Percentiles rank a stretch among this genome's conserved stretches.
These are phyloP conservation scores for Ochropacha duplaris DNA, from an alignment of 2,888 invertebrate genomes.

Conservation along the genomic window DNA sequence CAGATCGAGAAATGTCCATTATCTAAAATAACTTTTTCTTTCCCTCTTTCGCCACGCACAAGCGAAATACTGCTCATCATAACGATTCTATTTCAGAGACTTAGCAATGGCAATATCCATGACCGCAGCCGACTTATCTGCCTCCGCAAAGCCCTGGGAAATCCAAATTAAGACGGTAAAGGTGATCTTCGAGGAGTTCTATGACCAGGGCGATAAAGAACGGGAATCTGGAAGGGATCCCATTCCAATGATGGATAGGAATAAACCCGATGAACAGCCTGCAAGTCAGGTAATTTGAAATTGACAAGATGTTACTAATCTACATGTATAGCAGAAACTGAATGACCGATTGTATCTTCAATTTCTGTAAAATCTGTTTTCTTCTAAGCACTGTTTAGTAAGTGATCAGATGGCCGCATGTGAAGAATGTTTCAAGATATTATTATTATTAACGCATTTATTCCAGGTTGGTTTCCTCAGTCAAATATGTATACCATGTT, in stretches of 20 bases:
- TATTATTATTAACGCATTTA: no score
- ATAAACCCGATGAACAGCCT: constrained; percentile 88
- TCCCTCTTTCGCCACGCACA: no score
- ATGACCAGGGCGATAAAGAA: constrained; percentile 90
- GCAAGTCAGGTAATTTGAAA: constrained; percentile 84
- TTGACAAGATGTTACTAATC: neutral
- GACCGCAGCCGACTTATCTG: constrained; percentile 93
- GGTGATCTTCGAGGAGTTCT: constrained; percentile 92
- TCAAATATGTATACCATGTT: constrained; percentile 92
- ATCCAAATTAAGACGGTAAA: constrained; percentile 90
- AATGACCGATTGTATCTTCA: no score
- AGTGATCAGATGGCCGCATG: no score
- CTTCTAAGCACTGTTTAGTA: no score
- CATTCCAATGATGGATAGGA: constrained; percentile 92
- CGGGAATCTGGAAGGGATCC: constrained; percentile 86
- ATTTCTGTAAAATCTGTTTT: no score
- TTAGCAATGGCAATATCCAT: constrained; percentile 90
- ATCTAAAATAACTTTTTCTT: no score
- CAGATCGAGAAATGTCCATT: no score
- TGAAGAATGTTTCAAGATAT: no score
- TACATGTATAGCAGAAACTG: no score
- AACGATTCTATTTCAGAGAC: constrained; percentile 56
- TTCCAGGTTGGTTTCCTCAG: constrained; percentile 89
- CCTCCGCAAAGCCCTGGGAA: constrained; percentile 93
- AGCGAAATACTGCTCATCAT: neutral